A percentile compares a stretch with the other conserved stretches of the same genome.
Conservation (phyloP, 2,113 vertebrate species). For the Thamnophis sirtalis region DNA sequence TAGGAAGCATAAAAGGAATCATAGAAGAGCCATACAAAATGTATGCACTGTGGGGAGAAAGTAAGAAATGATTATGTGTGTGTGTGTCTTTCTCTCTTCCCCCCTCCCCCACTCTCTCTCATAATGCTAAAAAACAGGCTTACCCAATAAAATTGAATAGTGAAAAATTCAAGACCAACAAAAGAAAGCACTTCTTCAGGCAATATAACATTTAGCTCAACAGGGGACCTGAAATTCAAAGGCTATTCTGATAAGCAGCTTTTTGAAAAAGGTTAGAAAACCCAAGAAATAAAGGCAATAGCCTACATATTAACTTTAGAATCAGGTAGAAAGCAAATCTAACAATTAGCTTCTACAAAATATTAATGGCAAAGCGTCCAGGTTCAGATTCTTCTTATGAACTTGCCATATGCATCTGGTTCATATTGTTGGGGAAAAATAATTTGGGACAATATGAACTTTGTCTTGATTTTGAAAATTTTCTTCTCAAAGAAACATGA, state of each 20-base stretch:
- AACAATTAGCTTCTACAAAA: background rate
- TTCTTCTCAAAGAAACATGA: background rate
- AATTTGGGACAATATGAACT: background rate
- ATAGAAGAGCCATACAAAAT: background rate
- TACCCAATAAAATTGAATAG: background rate
- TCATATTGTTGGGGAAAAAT: background rate
- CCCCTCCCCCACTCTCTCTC: background rate
- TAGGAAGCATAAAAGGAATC: background rate
- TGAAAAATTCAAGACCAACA: background rate
- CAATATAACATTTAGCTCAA: background rate
- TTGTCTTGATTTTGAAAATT: background rate
- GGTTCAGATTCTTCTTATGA: background rate
- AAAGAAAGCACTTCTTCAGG: background rate
- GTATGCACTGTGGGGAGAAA: background rate
- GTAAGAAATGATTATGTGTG: background rate
- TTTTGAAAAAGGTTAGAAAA: background rate
- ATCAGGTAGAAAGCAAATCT: background rate
- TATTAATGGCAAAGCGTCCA: background rate
- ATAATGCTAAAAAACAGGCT: background rate
- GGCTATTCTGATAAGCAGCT: background rate
- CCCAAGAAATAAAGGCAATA: background rate
- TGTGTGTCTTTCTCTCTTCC: background rate
- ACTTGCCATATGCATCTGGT: background rate
- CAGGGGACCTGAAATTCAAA: background rate
- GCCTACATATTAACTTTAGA: background rate